Conservation (phyloP, 2,888 invertebrate species). For the Dendrolimus pini region DNA sequence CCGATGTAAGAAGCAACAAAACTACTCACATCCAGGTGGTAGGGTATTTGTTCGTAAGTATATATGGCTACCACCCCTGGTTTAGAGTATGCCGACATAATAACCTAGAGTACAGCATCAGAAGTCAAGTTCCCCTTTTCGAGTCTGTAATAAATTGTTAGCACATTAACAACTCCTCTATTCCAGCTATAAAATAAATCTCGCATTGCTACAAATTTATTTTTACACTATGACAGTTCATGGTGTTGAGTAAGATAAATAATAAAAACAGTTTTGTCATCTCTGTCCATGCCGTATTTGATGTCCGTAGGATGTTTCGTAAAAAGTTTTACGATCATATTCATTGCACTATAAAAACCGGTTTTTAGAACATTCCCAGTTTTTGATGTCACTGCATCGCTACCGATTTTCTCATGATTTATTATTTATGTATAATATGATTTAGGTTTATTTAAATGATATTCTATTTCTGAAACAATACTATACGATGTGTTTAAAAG, state of each 20-base stretch:
- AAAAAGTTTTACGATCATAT: constrained; percentile 31
- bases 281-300: constrained; percentile 13
- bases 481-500: no score
- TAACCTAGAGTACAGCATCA: no score
- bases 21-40: no score
- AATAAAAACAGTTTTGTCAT: constrained; percentile 18
- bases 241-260: constrained; percentile 9
- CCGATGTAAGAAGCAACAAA: no score
- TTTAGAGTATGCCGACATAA: no score
- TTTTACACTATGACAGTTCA: constrained; percentile 5
- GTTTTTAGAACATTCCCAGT: constrained; percentile 26
- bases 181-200: no score
- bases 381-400: constrained; percentile 25
- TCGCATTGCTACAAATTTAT: no score
- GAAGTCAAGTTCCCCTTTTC: no score
- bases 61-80: no score
- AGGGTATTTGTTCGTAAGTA: no score
- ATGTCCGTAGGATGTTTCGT: constrained; percentile 13
- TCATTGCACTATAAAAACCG: constrained; percentile 31
- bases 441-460: not conserved
- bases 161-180: no score
- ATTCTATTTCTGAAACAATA: not conserved
- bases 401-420: constrained; percentile 8
- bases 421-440: not conserved
- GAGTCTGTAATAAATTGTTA: no score